phyloP scores from a whole-genome alignment of 1,140 invertebrate genomes.

The Heliconius hermathena region DNA sequence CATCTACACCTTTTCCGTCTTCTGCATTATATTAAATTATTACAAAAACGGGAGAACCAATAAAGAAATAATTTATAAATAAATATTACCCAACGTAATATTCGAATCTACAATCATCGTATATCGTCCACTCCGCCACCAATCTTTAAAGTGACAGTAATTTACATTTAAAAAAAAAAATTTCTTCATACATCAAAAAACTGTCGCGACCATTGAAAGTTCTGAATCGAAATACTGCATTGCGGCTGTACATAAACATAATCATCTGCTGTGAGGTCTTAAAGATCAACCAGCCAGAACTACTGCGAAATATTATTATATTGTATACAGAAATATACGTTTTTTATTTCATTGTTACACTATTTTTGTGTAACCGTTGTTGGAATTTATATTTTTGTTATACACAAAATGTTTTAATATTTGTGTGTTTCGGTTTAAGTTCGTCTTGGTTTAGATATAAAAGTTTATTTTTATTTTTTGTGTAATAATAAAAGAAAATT shows the following conservation, averaged over 20 bases:
- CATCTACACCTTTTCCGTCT: too few species aligned
- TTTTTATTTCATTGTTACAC: constrained; percentile 7
- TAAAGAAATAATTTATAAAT: too few species aligned
- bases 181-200: constrained; percentile 13
- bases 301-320: background rate
- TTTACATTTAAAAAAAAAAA: background rate
- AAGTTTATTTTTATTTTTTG: background rate
- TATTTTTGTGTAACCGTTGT: background rate
- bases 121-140: background rate
- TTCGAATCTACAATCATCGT: background rate
- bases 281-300: background rate
- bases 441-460: too few species aligned
- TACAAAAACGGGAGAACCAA: too few species aligned
- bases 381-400: background rate
- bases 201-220: constrained; percentile 10
- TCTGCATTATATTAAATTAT: too few species aligned
- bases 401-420: too few species aligned
- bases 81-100: background rate
- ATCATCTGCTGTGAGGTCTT: constrained; percentile 7
- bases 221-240: constrained; percentile 26
- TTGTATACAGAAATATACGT: background rate
- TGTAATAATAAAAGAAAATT: background rate
- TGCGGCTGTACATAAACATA: constrained; percentile 19
- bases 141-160: background rate
- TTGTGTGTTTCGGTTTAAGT: too few species aligned